Percentiles rank a stretch among this genome's conserved stretches.
These are phyloP conservation scores for Manduca sexta DNA, from an alignment of 1,140 invertebrate genomes.

Conservation along the genomic window DNA sequence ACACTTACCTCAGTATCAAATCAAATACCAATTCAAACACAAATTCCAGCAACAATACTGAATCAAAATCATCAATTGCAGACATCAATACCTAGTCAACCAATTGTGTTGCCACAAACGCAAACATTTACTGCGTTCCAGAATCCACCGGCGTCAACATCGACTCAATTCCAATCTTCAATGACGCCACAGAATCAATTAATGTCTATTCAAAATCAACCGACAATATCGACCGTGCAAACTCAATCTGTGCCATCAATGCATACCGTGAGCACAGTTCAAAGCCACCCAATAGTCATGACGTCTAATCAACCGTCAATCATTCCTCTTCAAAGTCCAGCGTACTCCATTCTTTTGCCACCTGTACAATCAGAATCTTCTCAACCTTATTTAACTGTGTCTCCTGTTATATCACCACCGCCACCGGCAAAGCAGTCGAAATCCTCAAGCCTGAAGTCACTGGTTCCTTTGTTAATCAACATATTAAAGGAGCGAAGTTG, in stretches of 20 bases:
- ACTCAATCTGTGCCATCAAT: too few relatives aligned
- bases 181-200: neutral
- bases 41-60: neutral
- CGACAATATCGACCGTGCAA: slow-evolving; percentile 4
- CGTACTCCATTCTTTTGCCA: neutral
- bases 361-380: neutral
- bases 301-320: slow-evolving; percentile 8
- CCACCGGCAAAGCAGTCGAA: neutral
- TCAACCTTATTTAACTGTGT: neutral
- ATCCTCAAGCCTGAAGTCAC: slow-evolving; percentile 27
- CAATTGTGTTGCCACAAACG: neutral
- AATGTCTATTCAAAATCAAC: slow-evolving; percentile 3
- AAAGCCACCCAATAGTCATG: neutral
- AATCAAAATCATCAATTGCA: neutral
- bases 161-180: too few relatives aligned
- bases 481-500: slow-evolving; percentile 39
- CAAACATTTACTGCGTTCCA: neutral
- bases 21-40: neutral
- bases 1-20: neutral
- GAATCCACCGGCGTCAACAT: too few relatives aligned
- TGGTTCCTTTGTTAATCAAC: slow-evolving; percentile 45
- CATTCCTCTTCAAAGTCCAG: slow-evolving; percentile 2
- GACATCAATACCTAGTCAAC: neutral
- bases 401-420: neutral
- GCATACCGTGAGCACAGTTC: too few relatives aligned